A percentile compares a stretch with the other conserved stretches of the same genome.
Conservation (phyloP, 2,797 vertebrate species). For the Sebastes flavidus region DNA sequence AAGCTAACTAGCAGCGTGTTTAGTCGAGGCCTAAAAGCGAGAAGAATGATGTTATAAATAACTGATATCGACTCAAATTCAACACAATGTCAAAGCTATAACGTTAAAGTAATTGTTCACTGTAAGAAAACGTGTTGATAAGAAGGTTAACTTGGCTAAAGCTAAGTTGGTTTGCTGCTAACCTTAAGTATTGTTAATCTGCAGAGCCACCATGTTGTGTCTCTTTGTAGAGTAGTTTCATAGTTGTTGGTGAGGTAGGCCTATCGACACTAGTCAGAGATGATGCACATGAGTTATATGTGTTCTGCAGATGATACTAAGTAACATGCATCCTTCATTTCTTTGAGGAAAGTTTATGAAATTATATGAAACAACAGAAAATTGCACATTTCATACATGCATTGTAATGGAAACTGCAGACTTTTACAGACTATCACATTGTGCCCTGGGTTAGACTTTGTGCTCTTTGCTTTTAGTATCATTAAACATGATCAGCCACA, state of each 20-base stretch:
- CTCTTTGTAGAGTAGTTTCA: background rate
- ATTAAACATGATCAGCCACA: too few relatives aligned
- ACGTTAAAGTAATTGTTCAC: background rate
- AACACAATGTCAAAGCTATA: rapidly evolving
- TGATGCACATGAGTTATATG: rapidly evolving
- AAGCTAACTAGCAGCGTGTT: background rate
- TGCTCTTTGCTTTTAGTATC: too few relatives aligned
- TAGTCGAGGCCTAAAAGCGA: background rate
- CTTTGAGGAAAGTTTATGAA: too few relatives aligned
- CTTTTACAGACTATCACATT: too few relatives aligned
- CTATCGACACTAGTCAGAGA: background rate
- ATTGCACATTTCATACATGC: background rate
- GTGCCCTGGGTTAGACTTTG: too few relatives aligned
- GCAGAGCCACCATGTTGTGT: background rate
- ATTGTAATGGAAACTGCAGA: too few relatives aligned
- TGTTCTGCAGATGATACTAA: background rate
- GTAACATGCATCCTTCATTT: background rate
- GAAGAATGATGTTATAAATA: background rate
- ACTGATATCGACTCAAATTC: background rate
- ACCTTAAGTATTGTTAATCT: background rate
- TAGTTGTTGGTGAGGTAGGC: background rate
- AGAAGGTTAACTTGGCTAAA: background rate
- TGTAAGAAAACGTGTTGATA: rapidly evolving
- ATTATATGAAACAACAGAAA: background rate
- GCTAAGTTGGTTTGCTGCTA: background rate